Percentiles rank a stretch among this genome's conserved stretches.
Evolutionary conservation across 2,113 vertebrate species (phyloP).

Genomic region (Odocoileus virginianus): DNA sequence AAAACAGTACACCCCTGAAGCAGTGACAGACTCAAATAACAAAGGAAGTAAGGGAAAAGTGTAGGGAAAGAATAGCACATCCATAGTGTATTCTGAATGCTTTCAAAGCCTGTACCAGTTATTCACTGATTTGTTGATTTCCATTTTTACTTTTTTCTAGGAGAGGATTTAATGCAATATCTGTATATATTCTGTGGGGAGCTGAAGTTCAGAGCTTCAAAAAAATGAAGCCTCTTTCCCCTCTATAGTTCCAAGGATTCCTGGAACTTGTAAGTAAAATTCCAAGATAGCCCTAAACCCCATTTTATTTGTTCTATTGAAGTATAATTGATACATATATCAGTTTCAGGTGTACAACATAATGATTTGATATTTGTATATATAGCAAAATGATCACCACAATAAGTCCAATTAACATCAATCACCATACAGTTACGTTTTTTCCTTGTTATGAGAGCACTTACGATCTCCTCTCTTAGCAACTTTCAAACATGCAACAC

Average conservation of each 20-base stretch:
- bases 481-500: neutral
- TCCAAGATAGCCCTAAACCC: neutral
- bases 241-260: neutral
- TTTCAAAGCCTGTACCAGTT: neutral
- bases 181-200: neutral
- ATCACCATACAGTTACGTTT: neutral
- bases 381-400: neutral
- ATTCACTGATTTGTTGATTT: neutral
- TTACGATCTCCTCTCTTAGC: neutral
- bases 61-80: neutral
- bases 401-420: neutral
- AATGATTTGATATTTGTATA: neutral
- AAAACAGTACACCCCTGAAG: neutral
- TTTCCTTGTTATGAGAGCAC: neutral
- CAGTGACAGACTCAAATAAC: neutral
- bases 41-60: neutral
- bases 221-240: neutral
- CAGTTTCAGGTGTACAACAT: neutral
- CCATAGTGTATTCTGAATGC: neutral
- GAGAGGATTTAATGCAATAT: neutral
- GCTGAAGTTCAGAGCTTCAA: neutral
- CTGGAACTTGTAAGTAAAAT: conserved; percentile 16
- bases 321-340: neutral
- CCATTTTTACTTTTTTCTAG: neutral
- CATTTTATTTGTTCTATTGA: neutral